These are phyloP conservation scores for Drosophila meridionalis DNA, from an alignment of 2,888 invertebrate species.

Conservation along the genomic window DNA sequence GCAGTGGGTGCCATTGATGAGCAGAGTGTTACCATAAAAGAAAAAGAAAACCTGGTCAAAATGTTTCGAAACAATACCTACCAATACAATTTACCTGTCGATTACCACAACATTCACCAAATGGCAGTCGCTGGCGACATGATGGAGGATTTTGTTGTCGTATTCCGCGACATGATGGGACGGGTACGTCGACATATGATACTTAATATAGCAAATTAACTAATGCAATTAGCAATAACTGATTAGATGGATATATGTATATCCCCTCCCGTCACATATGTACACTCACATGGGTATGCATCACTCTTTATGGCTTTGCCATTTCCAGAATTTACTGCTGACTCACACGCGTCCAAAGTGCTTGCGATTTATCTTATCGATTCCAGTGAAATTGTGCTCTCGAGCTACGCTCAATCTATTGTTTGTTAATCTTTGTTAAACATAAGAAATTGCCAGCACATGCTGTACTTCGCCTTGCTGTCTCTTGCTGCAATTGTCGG, in stretches of 20 bases:
- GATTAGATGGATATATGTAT: conserved; percentile 1
- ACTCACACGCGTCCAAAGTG: conserved; percentile 21
- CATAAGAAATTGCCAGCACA: conserved; percentile 32
- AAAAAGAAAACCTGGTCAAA: conserved; percentile 45
- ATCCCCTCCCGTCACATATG: conserved; percentile 9
- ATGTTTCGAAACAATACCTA: conserved; percentile 81
- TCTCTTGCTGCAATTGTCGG: conserved; percentile 36
- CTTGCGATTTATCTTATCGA: conserved; percentile 58
- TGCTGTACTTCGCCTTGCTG: conserved; percentile 17
- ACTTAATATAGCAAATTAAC: conserved; percentile 11
- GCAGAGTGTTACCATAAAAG: conserved; percentile 5
- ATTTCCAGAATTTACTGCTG: conserved; percentile 19
- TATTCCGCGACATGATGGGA: conserved; percentile 89
- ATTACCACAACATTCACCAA: conserved; percentile 87
- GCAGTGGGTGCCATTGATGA: conserved; percentile 3
- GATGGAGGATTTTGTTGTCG: conserved; percentile 90
- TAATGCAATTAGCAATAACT: background rate
- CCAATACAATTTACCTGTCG: conserved; percentile 87
- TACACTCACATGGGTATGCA: background rate
- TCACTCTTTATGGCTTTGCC: conserved; percentile 16
- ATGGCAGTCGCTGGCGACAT: conserved; percentile 88
- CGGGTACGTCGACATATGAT: conserved; percentile 86
- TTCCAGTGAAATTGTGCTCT: conserved; percentile 4
- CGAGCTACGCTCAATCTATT: background rate
- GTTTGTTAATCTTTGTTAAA: background rate